These are phyloP conservation scores for Manacus vitellinus DNA, from an alignment of 2,113 vertebrate species.

Conservation along the genomic window DNA sequence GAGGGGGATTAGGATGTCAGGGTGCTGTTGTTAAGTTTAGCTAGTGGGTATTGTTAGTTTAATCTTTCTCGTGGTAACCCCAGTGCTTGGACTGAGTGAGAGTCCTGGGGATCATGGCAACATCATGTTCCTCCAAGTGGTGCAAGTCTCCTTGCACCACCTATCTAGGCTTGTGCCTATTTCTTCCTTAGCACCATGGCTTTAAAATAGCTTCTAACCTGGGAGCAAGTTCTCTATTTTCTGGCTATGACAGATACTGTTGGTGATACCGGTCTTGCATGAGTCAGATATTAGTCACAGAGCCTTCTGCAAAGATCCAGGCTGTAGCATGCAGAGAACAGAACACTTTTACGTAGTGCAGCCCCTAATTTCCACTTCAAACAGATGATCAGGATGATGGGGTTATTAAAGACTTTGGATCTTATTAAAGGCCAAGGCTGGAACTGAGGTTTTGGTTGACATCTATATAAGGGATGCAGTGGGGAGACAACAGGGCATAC, in stretches of 20 bases:
- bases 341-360: accelerated
- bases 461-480: accelerated
- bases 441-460: neutral
- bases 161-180: neutral
- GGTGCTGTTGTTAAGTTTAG: neutral
- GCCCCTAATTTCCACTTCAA: neutral
- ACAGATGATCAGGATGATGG: neutral
- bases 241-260: neutral
- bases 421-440: neutral
- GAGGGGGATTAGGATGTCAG: accelerated
- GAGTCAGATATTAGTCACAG: neutral
- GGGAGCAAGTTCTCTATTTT: neutral
- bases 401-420: neutral
- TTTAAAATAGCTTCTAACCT: neutral
- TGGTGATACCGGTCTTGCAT: neutral
- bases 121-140: neutral
- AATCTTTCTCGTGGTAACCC: accelerated
- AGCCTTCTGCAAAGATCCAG: neutral
- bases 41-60: neutral
- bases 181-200: neutral
- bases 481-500: neutral
- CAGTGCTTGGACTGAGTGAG: neutral
- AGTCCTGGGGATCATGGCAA: neutral
- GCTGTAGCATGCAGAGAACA: neutral
- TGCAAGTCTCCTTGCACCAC: neutral